Base-by-base conservation (phyloP, 1,140 invertebrate genomes). In the Andrena cerasifolii region DNA sequence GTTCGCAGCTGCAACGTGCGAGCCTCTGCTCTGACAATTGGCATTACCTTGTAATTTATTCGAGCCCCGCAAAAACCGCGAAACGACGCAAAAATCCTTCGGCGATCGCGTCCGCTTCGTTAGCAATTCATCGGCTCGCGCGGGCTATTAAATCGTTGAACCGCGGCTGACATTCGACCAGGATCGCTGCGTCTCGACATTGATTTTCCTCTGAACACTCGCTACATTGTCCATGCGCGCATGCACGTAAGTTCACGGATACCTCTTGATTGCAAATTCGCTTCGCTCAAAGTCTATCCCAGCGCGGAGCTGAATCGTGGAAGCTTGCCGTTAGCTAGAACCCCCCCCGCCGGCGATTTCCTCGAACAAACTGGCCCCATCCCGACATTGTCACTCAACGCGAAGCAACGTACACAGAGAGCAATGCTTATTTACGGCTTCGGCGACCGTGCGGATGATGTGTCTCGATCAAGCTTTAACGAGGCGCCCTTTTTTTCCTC, bases 401-500 rank as follows among this genome's bases (percentile, higher is more conserved):
- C n/a, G n/a, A n/a, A n/a, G n/a, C n/a, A n/a, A n/a, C n/a, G n/a
- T n/a, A n/a, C n/a, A n/a, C n/a, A n/a, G n/a, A n/a, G n/a, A n/a
- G n/a, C n/a, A n/a, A n/a, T n/a, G n/a, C n/a, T n/a, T n/a, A n/a
- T n/a, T n/a, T 80, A 63, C 76, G 53, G 72, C 31, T 59, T 5
- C 21, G 33, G n/a, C 43, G 68, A 40, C 49, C 47, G 28, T 71
- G 58, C 47, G 3, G 43, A 21, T 26, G 68, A 78, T 72, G 26
- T 62, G 49, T 47, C 53, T 28, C 16, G 16, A 43, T 56, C 43
- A 33, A 49, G 24, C 40, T 73, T n/a, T 31, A 70, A 51, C 12
- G 10, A 65, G 12, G 43, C 18, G n/a, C 53, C 24, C 16, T 75
- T 79, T 28, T 51, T 61, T 40, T 67, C 54, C 49, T n/a, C n/a